Base-by-base conservation (phyloP, 2,797 vertebrate species). In the Astyanax mexicanus region DNA sequence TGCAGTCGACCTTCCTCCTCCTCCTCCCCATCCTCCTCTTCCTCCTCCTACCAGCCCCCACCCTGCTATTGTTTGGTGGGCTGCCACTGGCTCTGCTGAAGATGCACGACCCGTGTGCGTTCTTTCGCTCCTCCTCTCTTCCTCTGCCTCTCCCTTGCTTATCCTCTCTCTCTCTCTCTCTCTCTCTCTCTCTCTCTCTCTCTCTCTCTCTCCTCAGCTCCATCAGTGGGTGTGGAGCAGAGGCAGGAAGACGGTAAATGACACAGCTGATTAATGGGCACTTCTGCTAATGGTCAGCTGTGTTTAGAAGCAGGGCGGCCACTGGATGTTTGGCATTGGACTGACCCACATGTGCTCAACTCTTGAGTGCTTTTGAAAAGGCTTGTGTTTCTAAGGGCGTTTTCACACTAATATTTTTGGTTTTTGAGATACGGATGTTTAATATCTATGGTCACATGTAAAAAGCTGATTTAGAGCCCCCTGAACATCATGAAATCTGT, bases 251-350 rank as follows among this genome's bases (percentile, higher is more conserved):
- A 74, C 60, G n/a, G 71, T 61, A 67, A 44, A 9, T 49, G 54
- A 84, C 65, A 61, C 45, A 64, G 62, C 81, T 64, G 72, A 84
- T 71, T 79, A 71, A 25, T 74, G 69, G 23, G 8, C 25, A 54
- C 75, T 74, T 74, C 35, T 57, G 81, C 21, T 84, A 72, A 74
- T 23, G 64, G 25, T 1, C 67, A 69, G 40, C 45, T 42, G 47
- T 74, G 71, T 61, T 83, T 69, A 76, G 69, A 65, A 72, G 82
- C 57, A 42, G 38, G 1, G 10, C 40, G 23, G 62, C 70, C 72
- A 79, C n/a, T n/a, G n/a, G n/a, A n/a, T n/a, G n/a, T n/a, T 84
- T 80, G 60, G 86, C 57, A 72, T 70, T 67, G 67, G 29, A 32
- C 29, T 32, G 29, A 32, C 29, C 69, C 45, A n/a, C 17, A 19